Base-by-base conservation (phyloP, 1,140 invertebrate genomes). In the Heliconius congener region DNA sequence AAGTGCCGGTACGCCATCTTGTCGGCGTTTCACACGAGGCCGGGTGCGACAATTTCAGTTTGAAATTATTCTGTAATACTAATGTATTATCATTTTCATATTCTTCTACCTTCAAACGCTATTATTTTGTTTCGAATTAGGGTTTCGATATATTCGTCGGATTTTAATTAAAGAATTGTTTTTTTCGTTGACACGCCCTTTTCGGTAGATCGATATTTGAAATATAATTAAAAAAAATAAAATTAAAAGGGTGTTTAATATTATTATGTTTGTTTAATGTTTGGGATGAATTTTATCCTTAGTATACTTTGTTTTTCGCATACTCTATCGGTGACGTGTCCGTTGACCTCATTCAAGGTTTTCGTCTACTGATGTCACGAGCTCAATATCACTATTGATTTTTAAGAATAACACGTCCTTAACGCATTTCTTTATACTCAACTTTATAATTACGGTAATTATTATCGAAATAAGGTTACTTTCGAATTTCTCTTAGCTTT, bases 1-100 rank as follows among this genome's bases (percentile, higher is more conserved):
- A 82, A 84, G 81, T 84, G 84, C 90, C 89, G 87, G 81, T 88
- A 85, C 84, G 90, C 89, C 87, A 90, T 94, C 87, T 93, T 93
- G 90, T 90, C 87, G 85, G 87, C 85, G 77, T 73, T 81, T 73
- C 81, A 79, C 83, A 84, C 81, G 83, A 81, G 83, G 83, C 82
- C 84, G 82, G 84, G 74, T 83, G 74, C 82, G 76, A 72, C 73
- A 80, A 78, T 34, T 66, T 66, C 4, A 60, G 23, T 66, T 66
- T 16, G 60, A 30, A 66, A 30, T 66, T 30, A 30, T 66, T 66
- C 60, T 66, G 3, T 27, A 60, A 23, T 66, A 27, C 23, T 23
- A 66, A 30, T 11, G 3, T 23, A 66, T 27, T 66, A 13, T 16
- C 9, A 27, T 0, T 66, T 66, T 27, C 9, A 27, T 0, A 30